Percentiles rank a stretch among this genome's conserved stretches.
phyloP scores from a whole-genome alignment of 2,797 vertebrate genomes.

The Diplodus puntazzo region DNA sequence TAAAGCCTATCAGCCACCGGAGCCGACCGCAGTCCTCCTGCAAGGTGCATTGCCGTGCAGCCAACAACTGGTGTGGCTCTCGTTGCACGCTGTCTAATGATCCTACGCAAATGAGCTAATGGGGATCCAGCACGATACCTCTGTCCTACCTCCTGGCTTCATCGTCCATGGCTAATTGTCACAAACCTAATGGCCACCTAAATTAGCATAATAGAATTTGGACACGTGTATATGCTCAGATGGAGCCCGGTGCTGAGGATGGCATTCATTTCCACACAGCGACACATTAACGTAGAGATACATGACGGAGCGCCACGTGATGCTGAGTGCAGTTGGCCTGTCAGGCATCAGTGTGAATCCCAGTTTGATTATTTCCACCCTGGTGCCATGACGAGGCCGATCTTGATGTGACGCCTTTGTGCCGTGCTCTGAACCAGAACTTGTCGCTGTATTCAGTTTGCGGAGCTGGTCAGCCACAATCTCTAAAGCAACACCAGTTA shows the following conservation, averaged over 20 bases:
- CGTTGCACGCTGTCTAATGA: conserved; percentile 77
- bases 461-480: conserved; percentile 69
- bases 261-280: conserved; percentile 44
- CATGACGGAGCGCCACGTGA: conserved; percentile 19
- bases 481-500: conserved; percentile 69
- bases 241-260: conserved; percentile 42
- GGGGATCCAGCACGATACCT: conserved; percentile 71
- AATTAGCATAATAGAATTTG: conserved; percentile 78
- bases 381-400: conserved; percentile 25
- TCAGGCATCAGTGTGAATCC: conserved; percentile 1
- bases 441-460: conserved; percentile 71
- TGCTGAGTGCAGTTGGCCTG: conserved; percentile 21
- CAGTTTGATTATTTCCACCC: conserved; percentile 57
- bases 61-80: conserved; percentile 64
- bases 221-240: conserved; percentile 68
- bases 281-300: not conserved
- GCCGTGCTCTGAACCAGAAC: conserved; percentile 60
- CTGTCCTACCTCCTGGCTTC: conserved; percentile 79
- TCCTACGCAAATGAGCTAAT: conserved; percentile 78
- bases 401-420: conserved; percentile 47
- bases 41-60: conserved; percentile 46
- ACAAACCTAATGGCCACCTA: conserved; percentile 77
- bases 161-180: conserved; percentile 83
- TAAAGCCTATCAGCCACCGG: conserved; percentile 32
- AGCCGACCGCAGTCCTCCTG: conserved; percentile 25